Evolutionary conservation across 2,888 invertebrate species (phyloP).

Genomic region (Temnothorax ravouxi): DNA sequence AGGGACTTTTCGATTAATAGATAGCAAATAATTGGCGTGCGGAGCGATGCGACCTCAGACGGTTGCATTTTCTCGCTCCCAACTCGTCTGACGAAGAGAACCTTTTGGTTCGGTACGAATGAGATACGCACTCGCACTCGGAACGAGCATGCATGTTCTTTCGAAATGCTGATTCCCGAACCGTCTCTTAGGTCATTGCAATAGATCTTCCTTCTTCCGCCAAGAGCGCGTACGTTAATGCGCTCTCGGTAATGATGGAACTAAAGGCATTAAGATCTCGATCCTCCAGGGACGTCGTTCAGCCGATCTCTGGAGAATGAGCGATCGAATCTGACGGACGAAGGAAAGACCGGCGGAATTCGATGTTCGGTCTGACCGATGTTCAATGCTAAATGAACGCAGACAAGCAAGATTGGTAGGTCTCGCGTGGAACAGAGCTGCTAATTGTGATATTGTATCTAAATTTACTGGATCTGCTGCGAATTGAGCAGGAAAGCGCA

Average conservation of each 20-base stretch:
- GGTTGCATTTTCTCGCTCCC: conserved; percentile 64
- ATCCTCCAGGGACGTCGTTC: conserved; percentile 29
- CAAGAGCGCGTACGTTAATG: conserved; percentile 47
- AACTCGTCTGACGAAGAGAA: conserved; percentile 56
- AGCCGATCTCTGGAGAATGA: conserved; percentile 16
- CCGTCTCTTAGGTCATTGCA: conserved; percentile 74
- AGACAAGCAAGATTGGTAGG: conserved; percentile 55
- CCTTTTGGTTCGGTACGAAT: conserved; percentile 63
- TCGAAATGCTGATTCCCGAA: conserved; percentile 65
- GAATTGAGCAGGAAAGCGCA: conserved; percentile 53
- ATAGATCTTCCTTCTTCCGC: conserved; percentile 73
- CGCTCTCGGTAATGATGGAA: conserved; percentile 58
- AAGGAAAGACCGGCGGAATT: conserved; percentile 59
- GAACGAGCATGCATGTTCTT: conserved; percentile 48
- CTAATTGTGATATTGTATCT: conserved; percentile 75
- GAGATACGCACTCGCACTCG: conserved; percentile 46
- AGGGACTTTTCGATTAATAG: conserved; percentile 73
- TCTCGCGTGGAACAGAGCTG: conserved; percentile 67
- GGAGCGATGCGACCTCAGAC: conserved; percentile 69
- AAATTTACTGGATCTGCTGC: conserved; percentile 72
- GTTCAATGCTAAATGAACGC: conserved; percentile 69
- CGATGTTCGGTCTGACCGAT: conserved; percentile 64
- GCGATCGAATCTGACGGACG: conserved; percentile 48
- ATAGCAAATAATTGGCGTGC: conserved; percentile 73
- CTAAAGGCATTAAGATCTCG: conserved; percentile 8